phyloP scores from a whole-genome alignment of 2,113 vertebrate species.

The Pachycephala philippinensis region DNA sequence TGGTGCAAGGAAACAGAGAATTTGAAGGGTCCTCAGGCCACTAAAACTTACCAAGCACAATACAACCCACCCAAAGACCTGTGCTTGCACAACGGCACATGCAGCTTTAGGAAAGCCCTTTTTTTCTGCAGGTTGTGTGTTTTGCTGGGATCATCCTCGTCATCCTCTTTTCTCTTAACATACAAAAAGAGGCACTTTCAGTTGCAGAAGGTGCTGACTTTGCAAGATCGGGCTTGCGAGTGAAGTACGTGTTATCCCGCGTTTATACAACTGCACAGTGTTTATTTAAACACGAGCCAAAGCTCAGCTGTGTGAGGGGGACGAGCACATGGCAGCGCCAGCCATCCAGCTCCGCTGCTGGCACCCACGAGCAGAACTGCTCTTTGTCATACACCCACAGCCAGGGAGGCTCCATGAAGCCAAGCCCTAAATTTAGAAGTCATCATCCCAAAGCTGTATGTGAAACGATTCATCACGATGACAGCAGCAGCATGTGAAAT shows the following conservation, averaged over 20 bases:
- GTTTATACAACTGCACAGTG: neutral
- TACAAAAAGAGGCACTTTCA: neutral
- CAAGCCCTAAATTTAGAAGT: neutral
- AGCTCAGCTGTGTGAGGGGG: neutral
- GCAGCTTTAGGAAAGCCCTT: neutral
- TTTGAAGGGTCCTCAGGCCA: neutral
- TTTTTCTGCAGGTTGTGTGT: neutral
- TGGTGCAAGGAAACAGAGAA: neutral
- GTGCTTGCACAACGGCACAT: rapidly evolving
- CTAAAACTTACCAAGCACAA: neutral
- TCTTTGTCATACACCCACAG: neutral
- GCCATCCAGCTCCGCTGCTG: neutral
- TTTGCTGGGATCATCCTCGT: neutral
- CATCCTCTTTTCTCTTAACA: neutral
- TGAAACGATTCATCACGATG: neutral
- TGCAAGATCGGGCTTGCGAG: neutral
- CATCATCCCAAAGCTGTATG: neutral
- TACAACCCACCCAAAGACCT: neutral
- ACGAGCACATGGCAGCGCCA: neutral
- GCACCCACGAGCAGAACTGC: neutral
- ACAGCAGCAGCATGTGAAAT: neutral
- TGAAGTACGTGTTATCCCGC: no score
- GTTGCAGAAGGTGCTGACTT: neutral
- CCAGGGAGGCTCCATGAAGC: neutral
- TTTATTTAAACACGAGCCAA: neutral